Evolutionary conservation across 2,888 invertebrate species (phyloP).

Genomic region (Nomada flava): DNA sequence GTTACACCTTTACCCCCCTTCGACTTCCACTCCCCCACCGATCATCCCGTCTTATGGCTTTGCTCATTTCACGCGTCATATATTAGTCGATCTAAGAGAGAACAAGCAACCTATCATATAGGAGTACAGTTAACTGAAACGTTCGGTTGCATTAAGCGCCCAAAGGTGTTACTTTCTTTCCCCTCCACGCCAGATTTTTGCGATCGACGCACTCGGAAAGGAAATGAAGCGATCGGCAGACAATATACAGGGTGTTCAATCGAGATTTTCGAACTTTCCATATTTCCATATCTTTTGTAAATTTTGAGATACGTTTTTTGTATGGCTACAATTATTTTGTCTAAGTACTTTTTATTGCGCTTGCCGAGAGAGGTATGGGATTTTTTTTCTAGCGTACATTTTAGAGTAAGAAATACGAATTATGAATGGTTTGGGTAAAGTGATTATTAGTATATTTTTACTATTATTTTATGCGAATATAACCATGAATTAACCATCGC

Average conservation of each 20-base stretch:
- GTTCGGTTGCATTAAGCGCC: constrained; percentile 44
- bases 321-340: no score
- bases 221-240: not conserved
- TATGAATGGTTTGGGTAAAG: no score
- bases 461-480: no score
- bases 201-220: not conserved
- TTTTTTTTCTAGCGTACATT: no score
- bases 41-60: constrained; percentile 44
- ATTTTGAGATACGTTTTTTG: no score
- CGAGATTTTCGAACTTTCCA: not conserved
- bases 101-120: constrained; percentile 56
- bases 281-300: not conserved
- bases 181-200: constrained; percentile 22
- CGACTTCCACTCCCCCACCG: constrained; percentile 57
- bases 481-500: no score
- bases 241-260: constrained; percentile 4
- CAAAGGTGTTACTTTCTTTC: constrained; percentile 46
- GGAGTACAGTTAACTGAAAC: constrained; percentile 54
- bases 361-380: no score
- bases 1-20: constrained; percentile 77
- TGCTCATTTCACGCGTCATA: constrained; percentile 60
- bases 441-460: no score
- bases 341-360: no score
- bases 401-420: no score
- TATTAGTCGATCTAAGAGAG: constrained; percentile 58